Evolutionary conservation across 2,113 vertebrate genomes (phyloP), one percentile per base, ranked within the genome.

Genomic region (Grammomys dolichurus): DNA sequence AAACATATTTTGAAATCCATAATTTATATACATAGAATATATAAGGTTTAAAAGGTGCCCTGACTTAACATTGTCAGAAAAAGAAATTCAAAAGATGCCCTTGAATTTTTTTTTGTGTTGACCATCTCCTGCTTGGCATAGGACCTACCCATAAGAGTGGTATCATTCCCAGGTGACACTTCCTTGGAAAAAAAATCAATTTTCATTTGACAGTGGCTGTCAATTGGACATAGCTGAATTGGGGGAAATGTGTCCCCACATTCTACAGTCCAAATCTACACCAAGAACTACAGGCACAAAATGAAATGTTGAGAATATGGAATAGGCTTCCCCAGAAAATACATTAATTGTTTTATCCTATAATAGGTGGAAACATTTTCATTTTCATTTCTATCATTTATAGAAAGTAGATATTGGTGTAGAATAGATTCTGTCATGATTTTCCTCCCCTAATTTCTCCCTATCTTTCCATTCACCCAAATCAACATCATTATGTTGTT

Each of bases 401-500:
- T 40, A 40, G 36, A 60, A 60, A 82, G 28, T 24, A 82, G 12
- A 60, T 60, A 60, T 60, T 60, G 24, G 6, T 2, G n/a, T 60
- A 26, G 5, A 26, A 40, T 14, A 13, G 58, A 84, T 6, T 40
- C 12, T 60, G 56, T n/a, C 51, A 82, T 82, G 19, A 11, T 26
- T 58, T 1, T 1, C 0, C 36, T 28, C 56, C 0, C n/a, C 0
- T 12, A 40, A 60, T 13, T 28, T n/a, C 5, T 60, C 56, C 5
- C n/a, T 36, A 60, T 7, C 6, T 82, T 60, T 11, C 11, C 20
- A 26, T 22, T n/a, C 36, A 24, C 11, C 11, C 20, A 60, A 26
- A 24, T 24, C 54, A 26, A 60, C 11, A 82, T 3, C 11, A 3
- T 84, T 28, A 84, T 60, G 26, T 3, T 84, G 22, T 3, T 84